Evolutionary conservation across 2,113 vertebrate genomes (phyloP).

Genomic region (Gasterosteus nipponicus): DNA sequence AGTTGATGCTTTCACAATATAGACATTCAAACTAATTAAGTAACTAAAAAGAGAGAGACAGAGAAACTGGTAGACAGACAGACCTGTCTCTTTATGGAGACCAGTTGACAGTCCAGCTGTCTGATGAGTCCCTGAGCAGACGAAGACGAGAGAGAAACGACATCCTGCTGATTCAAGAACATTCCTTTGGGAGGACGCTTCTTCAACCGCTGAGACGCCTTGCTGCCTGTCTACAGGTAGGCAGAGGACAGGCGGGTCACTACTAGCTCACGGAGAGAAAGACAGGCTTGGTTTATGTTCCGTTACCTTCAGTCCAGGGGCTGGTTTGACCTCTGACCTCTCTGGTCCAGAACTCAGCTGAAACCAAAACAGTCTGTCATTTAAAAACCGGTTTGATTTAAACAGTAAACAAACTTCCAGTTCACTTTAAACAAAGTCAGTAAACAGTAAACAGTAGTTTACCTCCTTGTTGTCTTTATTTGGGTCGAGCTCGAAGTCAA

Average conservation of each 20-base stretch:
- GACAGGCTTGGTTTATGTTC: background rate
- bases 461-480: slow-evolving; percentile 94
- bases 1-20: too few relatives aligned
- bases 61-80: background rate
- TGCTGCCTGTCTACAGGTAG: slow-evolving; percentile 68
- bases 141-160: slow-evolving; percentile 89
- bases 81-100: slow-evolving; percentile 96
- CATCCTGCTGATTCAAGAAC: slow-evolving; percentile 92
- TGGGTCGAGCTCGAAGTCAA: slow-evolving; percentile 85
- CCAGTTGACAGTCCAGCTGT: slow-evolving; percentile 92
- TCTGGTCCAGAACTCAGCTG: slow-evolving; percentile 65
- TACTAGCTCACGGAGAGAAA: background rate
- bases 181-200: slow-evolving; percentile 96
- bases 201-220: slow-evolving; percentile 88
- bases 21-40: too few relatives aligned
- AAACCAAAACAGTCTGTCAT: slow-evolving; percentile 12
- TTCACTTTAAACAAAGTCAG: background rate
- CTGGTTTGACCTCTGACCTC: slow-evolving; percentile 70
- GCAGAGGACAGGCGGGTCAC: background rate
- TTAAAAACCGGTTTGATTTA: background rate
- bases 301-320: slow-evolving; percentile 71
- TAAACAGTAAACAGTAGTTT: background rate
- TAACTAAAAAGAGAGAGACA: background rate
- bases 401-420: background rate
- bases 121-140: slow-evolving; percentile 89